Evolutionary conservation across 2,888 invertebrate genomes (phyloP).

Genomic region (Ophraella communa): DNA sequence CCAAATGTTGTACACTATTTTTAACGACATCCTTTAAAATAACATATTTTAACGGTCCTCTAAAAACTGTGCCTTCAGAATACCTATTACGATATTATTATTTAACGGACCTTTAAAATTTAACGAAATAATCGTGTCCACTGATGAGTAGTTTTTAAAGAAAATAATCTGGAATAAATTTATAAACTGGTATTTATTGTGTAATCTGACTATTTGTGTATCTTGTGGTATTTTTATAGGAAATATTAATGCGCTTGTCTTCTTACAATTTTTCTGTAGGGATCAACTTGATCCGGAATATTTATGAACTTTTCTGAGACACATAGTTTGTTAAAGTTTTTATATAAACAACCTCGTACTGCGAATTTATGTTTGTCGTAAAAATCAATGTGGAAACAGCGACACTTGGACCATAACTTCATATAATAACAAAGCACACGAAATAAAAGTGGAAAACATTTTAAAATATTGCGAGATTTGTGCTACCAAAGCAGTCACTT

Average conservation of each 20-base stretch:
- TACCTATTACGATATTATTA: no score
- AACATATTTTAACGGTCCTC: no score
- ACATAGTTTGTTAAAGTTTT: background rate
- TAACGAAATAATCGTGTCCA: no score
- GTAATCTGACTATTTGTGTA: no score
- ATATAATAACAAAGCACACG: background rate
- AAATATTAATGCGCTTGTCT: background rate
- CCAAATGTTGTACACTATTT: no score
- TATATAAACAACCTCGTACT: background rate
- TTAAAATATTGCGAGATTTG: background rate
- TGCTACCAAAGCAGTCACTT: background rate
- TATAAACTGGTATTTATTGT: no score
- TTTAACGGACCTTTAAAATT: no score
- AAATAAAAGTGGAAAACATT: background rate
- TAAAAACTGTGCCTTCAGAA: no score
- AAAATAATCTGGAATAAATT: no score
- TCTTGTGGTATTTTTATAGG: no score
- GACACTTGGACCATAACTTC: background rate
- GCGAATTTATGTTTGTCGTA: background rate
- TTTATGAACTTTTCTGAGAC: background rate
- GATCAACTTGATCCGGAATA: background rate
- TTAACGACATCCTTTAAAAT: no score
- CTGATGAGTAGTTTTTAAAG: no score
- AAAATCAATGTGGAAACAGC: background rate
- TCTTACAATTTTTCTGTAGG: background rate